Conservation (phyloP, 2,797 vertebrate species). For the Graptemys geographica region DNA sequence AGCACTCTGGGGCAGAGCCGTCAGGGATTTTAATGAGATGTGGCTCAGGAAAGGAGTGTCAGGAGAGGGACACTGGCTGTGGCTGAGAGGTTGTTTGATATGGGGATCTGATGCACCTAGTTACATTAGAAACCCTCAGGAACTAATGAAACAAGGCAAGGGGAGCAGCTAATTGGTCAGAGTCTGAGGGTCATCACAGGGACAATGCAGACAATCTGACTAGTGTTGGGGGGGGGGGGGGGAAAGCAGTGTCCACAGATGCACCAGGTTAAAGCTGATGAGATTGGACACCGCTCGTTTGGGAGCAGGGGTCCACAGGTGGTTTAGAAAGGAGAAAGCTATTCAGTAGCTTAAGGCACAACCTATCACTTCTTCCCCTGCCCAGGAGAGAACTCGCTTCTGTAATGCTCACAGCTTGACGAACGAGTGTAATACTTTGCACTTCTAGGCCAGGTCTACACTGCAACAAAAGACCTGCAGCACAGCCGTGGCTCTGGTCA, state of each 20-base stretch:
- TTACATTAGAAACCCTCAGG: not conserved
- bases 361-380: not conserved
- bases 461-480: not conserved
- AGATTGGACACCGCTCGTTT: not conserved
- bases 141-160: not conserved
- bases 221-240: not conserved
- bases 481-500: too few relatives aligned
- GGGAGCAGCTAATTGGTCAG: accelerated
- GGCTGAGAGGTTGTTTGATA: not conserved
- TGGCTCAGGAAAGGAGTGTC: not conserved
- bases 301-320: not conserved
- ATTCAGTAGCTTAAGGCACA: too few relatives aligned
- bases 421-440: not conserved
- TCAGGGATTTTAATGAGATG: not conserved
- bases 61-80: not conserved
- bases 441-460: not conserved
- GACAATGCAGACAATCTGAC: not conserved
- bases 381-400: not conserved
- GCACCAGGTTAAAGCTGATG: not conserved
- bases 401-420: not conserved
- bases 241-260: not conserved
- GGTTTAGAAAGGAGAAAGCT: not conserved
- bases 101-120: too few relatives aligned
- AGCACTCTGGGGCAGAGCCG: not conserved
- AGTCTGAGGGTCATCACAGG: not conserved